Evolutionary conservation across 2,113 vertebrate genomes (phyloP).

Genomic region (Tretioscincus oriximinensis): DNA sequence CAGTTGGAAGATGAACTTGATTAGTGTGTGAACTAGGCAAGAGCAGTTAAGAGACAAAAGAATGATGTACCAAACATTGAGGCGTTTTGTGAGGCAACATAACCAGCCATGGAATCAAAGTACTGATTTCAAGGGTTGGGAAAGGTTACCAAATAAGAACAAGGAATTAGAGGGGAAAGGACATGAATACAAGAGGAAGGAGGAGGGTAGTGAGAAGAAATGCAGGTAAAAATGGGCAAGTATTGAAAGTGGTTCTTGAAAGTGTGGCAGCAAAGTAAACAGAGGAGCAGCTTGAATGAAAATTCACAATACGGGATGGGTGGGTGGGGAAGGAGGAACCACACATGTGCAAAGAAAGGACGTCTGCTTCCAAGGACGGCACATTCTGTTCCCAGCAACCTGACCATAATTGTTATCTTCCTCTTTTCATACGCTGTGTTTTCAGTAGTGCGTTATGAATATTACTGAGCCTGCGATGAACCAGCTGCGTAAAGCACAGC

Average conservation of each 20-base stretch:
- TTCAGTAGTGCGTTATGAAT: background rate
- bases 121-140: constrained; percentile 11
- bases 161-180: background rate
- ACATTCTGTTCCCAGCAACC: background rate
- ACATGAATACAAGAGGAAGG: background rate
- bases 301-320: background rate
- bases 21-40: background rate
- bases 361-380: background rate
- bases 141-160: constrained; percentile 19
- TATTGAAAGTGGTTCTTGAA: background rate
- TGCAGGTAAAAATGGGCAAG: background rate
- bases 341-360: constrained; percentile 3
- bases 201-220: background rate
- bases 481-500: background rate
- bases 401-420: background rate
- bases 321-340: too few relatives aligned
- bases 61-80: background rate
- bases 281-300: background rate
- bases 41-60: background rate
- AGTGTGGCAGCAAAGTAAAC: background rate
- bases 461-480: background rate
- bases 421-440: background rate
- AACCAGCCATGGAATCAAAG: accelerated
- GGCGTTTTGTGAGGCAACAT: background rate
- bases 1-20: background rate